Percentiles rank a stretch among this genome's conserved stretches.
These are phyloP conservation scores for Australoheros facetus DNA, from an alignment of 2,797 vertebrate genomes.

Conservation along the genomic window DNA sequence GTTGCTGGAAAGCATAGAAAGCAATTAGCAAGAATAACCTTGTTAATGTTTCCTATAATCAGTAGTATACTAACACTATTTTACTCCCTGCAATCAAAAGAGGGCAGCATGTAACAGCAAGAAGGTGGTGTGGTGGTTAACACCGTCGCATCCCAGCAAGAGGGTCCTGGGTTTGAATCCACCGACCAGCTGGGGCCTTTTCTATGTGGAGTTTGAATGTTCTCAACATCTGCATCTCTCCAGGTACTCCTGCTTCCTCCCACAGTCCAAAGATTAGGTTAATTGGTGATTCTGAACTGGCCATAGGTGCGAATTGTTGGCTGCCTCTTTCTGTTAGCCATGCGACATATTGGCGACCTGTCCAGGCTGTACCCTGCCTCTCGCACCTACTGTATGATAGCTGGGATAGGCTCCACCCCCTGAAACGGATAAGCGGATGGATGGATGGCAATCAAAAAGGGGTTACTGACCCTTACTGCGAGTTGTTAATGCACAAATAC, in stretches of 20 bases:
- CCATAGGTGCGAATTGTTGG: background rate
- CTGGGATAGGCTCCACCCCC: background rate
- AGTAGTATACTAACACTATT: conserved; percentile 2
- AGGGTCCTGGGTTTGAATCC: background rate
- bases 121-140: background rate
- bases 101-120: background rate
- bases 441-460: background rate
- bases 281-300: background rate
- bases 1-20: conserved; percentile 42
- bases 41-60: conserved; percentile 28
- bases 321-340: conserved; percentile 3
- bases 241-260: background rate
- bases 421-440: background rate
- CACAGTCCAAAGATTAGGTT: background rate
- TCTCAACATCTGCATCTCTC: background rate
- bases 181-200: background rate
- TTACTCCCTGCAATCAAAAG: conserved; percentile 47
- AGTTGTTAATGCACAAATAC: conserved; percentile 35
- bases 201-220: background rate
- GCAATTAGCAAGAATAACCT: conserved; percentile 60
- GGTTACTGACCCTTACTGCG: conserved; percentile 24
- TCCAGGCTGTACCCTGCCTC: background rate
- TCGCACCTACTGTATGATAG: background rate
- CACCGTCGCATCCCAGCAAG: background rate
- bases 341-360: background rate